Evolutionary conservation across 2,888 invertebrate genomes (phyloP).

Genomic region (Pandemis cinnamomeana): DNA sequence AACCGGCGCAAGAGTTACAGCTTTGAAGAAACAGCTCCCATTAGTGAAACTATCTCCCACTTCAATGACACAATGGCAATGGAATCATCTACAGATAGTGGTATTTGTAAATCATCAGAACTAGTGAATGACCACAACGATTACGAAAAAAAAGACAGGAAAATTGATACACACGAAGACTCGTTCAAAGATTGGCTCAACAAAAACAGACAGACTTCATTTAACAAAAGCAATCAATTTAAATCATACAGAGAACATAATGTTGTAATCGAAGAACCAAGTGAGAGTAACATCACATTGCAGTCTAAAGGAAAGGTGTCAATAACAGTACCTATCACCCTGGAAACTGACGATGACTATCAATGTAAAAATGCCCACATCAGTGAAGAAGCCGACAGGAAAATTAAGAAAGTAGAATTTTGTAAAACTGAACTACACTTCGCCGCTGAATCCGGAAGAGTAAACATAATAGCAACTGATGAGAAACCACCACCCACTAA

Average conservation of each 20-base stretch:
- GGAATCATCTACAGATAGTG: slow-evolving; percentile 92
- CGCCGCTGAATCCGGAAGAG: slow-evolving; percentile 92
- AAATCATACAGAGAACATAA: slow-evolving; percentile 61
- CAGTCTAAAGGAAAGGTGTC: slow-evolving; percentile 74
- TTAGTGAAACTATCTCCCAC: slow-evolving; percentile 64
- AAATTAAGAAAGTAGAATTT: slow-evolving; percentile 91
- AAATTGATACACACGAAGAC: slow-evolving; percentile 60
- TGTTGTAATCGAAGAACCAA: slow-evolving; percentile 58
- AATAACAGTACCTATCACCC: slow-evolving; percentile 71
- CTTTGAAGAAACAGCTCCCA: slow-evolving; percentile 82
- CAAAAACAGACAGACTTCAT: slow-evolving; percentile 67
- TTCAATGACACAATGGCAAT: slow-evolving; percentile 82
- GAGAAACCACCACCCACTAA: slow-evolving; percentile 94
- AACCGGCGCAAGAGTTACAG: slow-evolving; percentile 91
- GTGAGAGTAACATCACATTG: slow-evolving; percentile 67
- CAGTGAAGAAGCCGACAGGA: slow-evolving; percentile 74
- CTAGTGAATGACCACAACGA: slow-evolving; percentile 77
- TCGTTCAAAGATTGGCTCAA: slow-evolving; percentile 76
- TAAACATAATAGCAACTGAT: slow-evolving; percentile 94
- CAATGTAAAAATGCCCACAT: slow-evolving; percentile 54
- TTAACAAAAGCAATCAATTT: slow-evolving; percentile 59
- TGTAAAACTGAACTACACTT: slow-evolving; percentile 96
- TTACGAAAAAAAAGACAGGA: slow-evolving; percentile 57
- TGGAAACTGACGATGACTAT: slow-evolving; percentile 62
- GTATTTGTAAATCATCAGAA: slow-evolving; percentile 89